Evolutionary conservation across 2,888 invertebrate genomes (phyloP).

Genomic region (Malacosoma neustria): DNA sequence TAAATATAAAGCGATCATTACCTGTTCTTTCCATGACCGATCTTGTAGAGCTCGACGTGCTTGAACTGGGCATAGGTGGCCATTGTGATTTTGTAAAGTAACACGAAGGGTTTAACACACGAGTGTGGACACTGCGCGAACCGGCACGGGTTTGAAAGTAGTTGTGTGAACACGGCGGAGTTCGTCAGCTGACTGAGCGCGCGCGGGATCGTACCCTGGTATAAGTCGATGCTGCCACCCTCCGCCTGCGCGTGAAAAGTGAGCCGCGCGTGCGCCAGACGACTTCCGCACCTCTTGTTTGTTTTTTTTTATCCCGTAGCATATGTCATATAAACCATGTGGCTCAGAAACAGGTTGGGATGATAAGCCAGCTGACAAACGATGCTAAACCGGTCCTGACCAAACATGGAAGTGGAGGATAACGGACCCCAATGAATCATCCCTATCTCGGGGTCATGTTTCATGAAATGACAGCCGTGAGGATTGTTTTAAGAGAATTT

Average conservation of each 20-base stretch:
- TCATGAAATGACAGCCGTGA: constrained; percentile 3
- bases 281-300: constrained; percentile 36
- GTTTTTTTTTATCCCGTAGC: constrained; percentile 10
- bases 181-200: constrained; percentile 71
- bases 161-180: constrained; percentile 41
- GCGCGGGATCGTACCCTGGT: constrained; percentile 57
- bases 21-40: constrained; percentile 95
- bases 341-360: constrained; percentile 19
- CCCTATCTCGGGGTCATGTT: constrained; percentile 9
- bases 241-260: constrained; percentile 56
- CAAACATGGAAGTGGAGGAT: constrained; percentile 17
- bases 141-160: constrained; percentile 20
- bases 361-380: constrained; percentile 14
- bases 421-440: constrained; percentile 19
- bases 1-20: constrained; percentile 41
- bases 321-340: constrained; percentile 18
- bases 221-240: constrained; percentile 68
- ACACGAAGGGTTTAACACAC: constrained; percentile 38
- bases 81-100: constrained; percentile 67
- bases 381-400: constrained; percentile 16
- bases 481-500: constrained; percentile 3
- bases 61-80: constrained; percentile 95
- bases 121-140: constrained; percentile 40
- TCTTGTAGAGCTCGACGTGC: constrained; percentile 95
- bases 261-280: constrained; percentile 51